Conservation (phyloP, 2,113 vertebrate species). For the Grallaria varia region DNA sequence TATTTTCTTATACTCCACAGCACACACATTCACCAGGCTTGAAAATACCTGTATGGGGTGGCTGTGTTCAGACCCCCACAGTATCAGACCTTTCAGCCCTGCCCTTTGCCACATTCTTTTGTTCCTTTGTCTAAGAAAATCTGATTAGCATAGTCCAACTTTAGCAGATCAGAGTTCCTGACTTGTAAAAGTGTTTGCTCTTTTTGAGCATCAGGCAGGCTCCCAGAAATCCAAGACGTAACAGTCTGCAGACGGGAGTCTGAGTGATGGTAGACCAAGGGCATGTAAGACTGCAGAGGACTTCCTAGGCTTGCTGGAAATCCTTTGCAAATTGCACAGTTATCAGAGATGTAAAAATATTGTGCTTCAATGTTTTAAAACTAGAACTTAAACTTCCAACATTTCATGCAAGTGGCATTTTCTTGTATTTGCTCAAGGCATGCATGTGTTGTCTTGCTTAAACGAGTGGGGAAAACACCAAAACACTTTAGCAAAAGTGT, state of each 20-base stretch:
- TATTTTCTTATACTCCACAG: neutral
- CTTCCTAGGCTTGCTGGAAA: neutral
- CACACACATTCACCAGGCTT: neutral
- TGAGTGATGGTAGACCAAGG: neutral
- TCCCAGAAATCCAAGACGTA: neutral
- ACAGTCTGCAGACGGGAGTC: neutral
- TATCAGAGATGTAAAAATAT: neutral
- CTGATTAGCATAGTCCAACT: rapidly evolving
- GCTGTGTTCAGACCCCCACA: neutral
- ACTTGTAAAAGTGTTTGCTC: neutral
- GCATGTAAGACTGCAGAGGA: neutral
- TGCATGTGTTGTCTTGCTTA: constrained; percentile 51
- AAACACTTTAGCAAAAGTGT: neutral
- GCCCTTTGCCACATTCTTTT: neutral
- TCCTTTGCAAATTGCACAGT: neutral
- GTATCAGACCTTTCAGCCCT: neutral
- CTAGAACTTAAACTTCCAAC: constrained; percentile 63
- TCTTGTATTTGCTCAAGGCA: constrained; percentile 57
- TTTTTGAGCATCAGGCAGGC: neutral
- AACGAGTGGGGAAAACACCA: constrained; percentile 54
- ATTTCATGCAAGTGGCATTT: constrained; percentile 63
- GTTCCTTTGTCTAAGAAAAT: neutral
- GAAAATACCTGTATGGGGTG: neutral
- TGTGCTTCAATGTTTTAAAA: neutral
- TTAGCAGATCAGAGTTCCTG: neutral